Percentiles rank a stretch among this genome's conserved stretches.
Evolutionary conservation across 1,140 invertebrate species (phyloP).

Genomic region (Trinorchestia longiramus): DNA sequence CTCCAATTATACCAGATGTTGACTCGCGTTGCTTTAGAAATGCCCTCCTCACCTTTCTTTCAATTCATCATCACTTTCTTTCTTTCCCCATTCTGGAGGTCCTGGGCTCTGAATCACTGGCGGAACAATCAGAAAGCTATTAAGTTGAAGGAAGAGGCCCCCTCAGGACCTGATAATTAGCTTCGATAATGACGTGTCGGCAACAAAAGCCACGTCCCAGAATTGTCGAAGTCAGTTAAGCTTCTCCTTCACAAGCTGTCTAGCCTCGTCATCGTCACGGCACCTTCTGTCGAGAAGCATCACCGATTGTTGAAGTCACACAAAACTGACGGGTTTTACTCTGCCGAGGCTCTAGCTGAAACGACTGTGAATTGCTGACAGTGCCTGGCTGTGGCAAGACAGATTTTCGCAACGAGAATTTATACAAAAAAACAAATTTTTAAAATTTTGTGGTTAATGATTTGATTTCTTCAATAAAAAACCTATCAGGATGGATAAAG

Average conservation of each 20-base stretch:
- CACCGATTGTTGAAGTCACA: neutral
- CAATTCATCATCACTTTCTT: slow-evolving; percentile 1
- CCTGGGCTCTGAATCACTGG: slow-evolving; percentile 42
- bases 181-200: slow-evolving; percentile 52
- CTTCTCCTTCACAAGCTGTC: slow-evolving; percentile 16
- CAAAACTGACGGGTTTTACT: neutral
- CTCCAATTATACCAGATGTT: slow-evolving; percentile 13
- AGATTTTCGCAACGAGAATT: neutral
- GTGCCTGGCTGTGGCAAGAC: neutral
- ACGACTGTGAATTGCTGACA: neutral
- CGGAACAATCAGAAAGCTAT: slow-evolving; percentile 52
- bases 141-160: slow-evolving; percentile 43
- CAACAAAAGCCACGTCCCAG: slow-evolving; percentile 25
- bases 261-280: neutral
- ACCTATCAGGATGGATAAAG: too few species aligned
- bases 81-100: slow-evolving; percentile 14
- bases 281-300: neutral
- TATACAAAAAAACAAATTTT: neutral
- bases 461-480: neutral
- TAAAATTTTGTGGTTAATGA: neutral
- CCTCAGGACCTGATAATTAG: slow-evolving; percentile 52
- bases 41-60: neutral
- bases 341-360: neutral
- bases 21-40: neutral
- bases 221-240: slow-evolving; percentile 40